Percentiles rank a stretch among this genome's conserved stretches.
Evolutionary conservation across 1,140 invertebrate genomes (phyloP).

Genomic region (Drosophila rufa): DNA sequence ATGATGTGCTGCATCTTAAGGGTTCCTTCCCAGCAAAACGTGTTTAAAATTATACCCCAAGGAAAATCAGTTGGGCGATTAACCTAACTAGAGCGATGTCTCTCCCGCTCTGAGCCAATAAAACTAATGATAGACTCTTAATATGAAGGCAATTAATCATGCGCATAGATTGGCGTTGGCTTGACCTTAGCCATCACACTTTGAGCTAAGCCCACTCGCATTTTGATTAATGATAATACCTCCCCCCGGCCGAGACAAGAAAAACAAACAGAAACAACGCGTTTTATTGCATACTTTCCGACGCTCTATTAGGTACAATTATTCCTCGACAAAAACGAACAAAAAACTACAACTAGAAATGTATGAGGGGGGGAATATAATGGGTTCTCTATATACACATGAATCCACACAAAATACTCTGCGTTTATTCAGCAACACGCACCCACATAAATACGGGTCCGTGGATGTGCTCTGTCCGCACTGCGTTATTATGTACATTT

Average conservation of each 20-base stretch:
- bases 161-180: slow-evolving; percentile 34
- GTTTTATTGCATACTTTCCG: slow-evolving; percentile 64
- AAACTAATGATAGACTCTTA: slow-evolving; percentile 30
- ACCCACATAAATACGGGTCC: slow-evolving; percentile 17
- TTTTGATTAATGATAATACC: slow-evolving; percentile 61
- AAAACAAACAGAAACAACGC: slow-evolving; percentile 17
- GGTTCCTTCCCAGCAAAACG: background rate
- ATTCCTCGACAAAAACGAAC: slow-evolving; percentile 19
- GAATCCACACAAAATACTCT: slow-evolving; percentile 33
- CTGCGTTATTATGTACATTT: slow-evolving; percentile 62
- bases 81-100: background rate
- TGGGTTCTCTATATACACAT: slow-evolving; percentile 38
- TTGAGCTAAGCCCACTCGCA: slow-evolving; percentile 14
- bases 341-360: slow-evolving; percentile 27
- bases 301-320: slow-evolving; percentile 63
- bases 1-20: background rate
- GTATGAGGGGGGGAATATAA: slow-evolving; percentile 19
- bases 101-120: background rate
- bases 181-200: slow-evolving; percentile 44
- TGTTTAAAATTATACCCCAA: background rate
- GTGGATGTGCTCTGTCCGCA: slow-evolving; percentile 10
- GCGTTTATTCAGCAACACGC: slow-evolving; percentile 36
- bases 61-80: slow-evolving; percentile 3
- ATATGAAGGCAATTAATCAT: slow-evolving; percentile 39
- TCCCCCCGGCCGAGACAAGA: slow-evolving; percentile 4